Evolutionary conservation across 2,113 vertebrate species (phyloP).

Genomic region (Puntigrus tetrazona): DNA sequence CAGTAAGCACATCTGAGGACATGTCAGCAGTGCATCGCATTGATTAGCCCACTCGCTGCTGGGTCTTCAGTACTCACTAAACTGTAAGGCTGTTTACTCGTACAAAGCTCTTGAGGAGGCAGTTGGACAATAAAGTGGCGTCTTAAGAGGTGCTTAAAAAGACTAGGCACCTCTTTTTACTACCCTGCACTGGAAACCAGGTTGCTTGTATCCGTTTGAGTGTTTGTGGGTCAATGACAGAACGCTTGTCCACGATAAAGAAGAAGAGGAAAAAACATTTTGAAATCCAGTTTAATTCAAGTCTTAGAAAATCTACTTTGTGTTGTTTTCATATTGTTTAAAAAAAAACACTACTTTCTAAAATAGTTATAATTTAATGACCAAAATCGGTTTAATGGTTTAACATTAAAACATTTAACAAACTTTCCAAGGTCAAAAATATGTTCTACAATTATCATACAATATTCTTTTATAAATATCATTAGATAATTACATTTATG

Average conservation of each 20-base stretch:
- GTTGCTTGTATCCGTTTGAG: background rate
- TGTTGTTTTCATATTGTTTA: too few relatives aligned
- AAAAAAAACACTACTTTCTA: too few relatives aligned
- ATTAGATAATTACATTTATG: too few relatives aligned
- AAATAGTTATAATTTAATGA: too few relatives aligned
- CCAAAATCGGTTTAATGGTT: too few relatives aligned
- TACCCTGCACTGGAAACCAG: background rate
- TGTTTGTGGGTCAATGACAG: background rate
- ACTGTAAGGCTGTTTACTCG: background rate
- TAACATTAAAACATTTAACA: too few relatives aligned
- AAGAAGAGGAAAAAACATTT: background rate
- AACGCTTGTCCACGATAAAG: background rate
- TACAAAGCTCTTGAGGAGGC: background rate
- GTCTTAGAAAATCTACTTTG: too few relatives aligned
- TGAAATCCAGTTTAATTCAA: too few relatives aligned
- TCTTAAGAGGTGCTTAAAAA: conserved; percentile 1
- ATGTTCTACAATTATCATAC: too few relatives aligned
- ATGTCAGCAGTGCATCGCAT: conserved; percentile 10
- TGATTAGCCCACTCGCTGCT: conserved; percentile 35
- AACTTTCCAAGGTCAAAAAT: too few relatives aligned
- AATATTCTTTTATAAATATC: too few relatives aligned
- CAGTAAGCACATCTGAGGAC: conserved; percentile 13
- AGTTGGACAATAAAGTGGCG: background rate
- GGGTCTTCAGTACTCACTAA: background rate
- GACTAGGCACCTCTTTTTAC: background rate